These are phyloP conservation scores for Electrona antarctica DNA, from an alignment of 2,113 vertebrate genomes.

Conservation along the genomic window DNA sequence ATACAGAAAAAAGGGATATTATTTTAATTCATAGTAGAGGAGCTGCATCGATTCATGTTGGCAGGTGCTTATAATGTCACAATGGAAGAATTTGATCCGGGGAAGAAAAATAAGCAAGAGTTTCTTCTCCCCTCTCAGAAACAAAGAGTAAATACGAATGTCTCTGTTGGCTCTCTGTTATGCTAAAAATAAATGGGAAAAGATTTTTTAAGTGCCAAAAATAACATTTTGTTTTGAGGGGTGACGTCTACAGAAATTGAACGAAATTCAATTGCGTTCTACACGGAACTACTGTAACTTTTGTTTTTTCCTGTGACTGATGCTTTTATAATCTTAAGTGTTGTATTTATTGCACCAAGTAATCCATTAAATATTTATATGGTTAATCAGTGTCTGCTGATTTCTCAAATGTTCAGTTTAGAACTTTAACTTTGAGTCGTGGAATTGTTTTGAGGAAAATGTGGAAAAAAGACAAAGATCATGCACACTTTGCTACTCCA, in stretches of 20 bases:
- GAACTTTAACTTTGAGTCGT: too few relatives aligned
- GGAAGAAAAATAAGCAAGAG: slow-evolving; percentile 23
- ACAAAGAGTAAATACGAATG: slow-evolving; percentile 18
- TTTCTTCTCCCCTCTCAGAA: slow-evolving; percentile 43
- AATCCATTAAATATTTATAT: slow-evolving; percentile 85
- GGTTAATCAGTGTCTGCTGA: slow-evolving; percentile 9
- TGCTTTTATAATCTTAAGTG: slow-evolving; percentile 88
- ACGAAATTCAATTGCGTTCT: slow-evolving; percentile 71
- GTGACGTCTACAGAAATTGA: slow-evolving; percentile 61
- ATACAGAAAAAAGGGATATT: slow-evolving; percentile 10
- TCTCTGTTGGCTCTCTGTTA: slow-evolving; percentile 17
- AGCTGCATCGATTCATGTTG: slow-evolving; percentile 23
- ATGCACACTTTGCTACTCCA: too few relatives aligned
- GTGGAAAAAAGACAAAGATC: too few relatives aligned
- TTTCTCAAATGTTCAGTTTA: background rate
- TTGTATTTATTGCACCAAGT: slow-evolving; percentile 91
- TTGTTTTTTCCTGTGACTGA: slow-evolving; percentile 91
- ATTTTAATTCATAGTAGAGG: slow-evolving; percentile 1
- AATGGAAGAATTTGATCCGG: slow-evolving; percentile 44
- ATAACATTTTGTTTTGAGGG: slow-evolving; percentile 75
- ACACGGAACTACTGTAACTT: slow-evolving; percentile 97
- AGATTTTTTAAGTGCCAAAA: slow-evolving; percentile 88
- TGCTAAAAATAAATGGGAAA: slow-evolving; percentile 28
- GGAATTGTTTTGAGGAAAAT: too few relatives aligned
- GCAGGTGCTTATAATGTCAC: slow-evolving; percentile 32